These are phyloP conservation scores for Amblyopsis hoosieri DNA, from an alignment of 2,797 vertebrate genomes.

Conservation along the genomic window DNA sequence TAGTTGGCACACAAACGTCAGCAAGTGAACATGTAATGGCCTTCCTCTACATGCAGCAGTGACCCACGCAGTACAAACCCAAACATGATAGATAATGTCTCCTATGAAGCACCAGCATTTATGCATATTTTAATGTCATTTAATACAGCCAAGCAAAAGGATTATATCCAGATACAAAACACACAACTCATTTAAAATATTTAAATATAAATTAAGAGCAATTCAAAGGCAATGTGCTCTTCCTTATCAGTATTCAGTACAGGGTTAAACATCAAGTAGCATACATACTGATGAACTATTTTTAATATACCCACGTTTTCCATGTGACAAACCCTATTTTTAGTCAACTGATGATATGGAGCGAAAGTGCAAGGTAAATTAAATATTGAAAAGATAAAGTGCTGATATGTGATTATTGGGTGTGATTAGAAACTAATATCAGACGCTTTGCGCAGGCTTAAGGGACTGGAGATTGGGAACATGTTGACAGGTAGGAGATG, in stretches of 20 bases:
- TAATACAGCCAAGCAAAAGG: constrained; percentile 17
- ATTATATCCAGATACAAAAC: constrained; percentile 4
- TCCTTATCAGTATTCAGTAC: constrained; percentile 8
- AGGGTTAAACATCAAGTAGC: constrained; percentile 22
- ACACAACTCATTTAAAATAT: constrained; percentile 3
- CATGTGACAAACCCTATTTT: constrained; percentile 18
- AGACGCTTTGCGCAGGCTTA: constrained; percentile 4
- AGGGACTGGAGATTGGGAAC: neutral
- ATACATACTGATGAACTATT: constrained; percentile 17
- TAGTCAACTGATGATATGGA: neutral
- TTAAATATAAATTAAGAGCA: constrained; percentile 9
- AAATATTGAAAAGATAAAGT: constrained; percentile 24
- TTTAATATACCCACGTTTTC: constrained; percentile 21
- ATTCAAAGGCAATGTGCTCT: constrained; percentile 2
- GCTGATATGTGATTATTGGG: neutral
- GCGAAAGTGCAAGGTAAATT: constrained; percentile 46
- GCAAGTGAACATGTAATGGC: constrained; percentile 2
- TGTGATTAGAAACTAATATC: constrained; percentile 20
- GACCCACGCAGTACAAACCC: too few species aligned
- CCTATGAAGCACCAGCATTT: constrained; percentile 10
- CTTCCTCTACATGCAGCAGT: constrained; percentile 18
- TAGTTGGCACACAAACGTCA: constrained; percentile 32
- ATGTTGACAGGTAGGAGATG: neutral
- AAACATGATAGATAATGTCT: too few species aligned
- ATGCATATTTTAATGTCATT: constrained; percentile 6